Evolutionary conservation across 2,797 vertebrate genomes (phyloP), one percentile per base, ranked within the genome.

Genomic region (Pipistrellus kuhlii): DNA sequence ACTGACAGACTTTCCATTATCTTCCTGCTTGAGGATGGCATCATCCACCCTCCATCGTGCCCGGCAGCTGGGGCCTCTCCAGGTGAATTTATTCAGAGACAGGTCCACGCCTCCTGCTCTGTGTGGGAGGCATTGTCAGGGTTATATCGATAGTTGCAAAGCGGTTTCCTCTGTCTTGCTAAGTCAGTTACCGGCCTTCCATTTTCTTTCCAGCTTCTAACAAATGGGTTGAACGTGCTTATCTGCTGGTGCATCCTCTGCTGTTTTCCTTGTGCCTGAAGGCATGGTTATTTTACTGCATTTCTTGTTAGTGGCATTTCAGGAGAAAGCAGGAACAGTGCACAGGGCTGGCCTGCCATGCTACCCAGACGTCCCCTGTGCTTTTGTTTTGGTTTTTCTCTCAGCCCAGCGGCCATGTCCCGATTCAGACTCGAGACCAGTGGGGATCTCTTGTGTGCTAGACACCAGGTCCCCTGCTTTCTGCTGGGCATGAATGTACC

Each of bases 381-480:
- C 30, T 62, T n/a, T 77, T 5, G 73, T 25, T 21, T 12, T 27
- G 13, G 8, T 32, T 18, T 32, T 14, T 55, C 38, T 38, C 13
- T 85, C 46, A 21, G 30, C 2, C 13, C 53, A 8, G 25, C 0
- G 18, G 46, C 27, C 12, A 3, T 4, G 5, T 1, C 9, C 0
- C 0, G 0, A 59, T 21, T 64, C 59, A 86, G 75, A 55, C 15
- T 51, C 14, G 78, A 59, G 48, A 23, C 48, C 13, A 72, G 3
- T 6, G 17, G 35, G n/a, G 17, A 44, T 18, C n/a, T 51, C 32
- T 3, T 8, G 10, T 3, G 1, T 5, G 9, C 35, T 41, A n/a
- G 25, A 12, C 2, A 1, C 3, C 0, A 7, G 48, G 7, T 73
- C 64, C 41, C 23, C 44, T 11, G 15, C 38, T 92, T 51, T 81